Evolutionary conservation across 2,888 invertebrate genomes (phyloP).

Genomic region (Ceraclea dissimilis): DNA sequence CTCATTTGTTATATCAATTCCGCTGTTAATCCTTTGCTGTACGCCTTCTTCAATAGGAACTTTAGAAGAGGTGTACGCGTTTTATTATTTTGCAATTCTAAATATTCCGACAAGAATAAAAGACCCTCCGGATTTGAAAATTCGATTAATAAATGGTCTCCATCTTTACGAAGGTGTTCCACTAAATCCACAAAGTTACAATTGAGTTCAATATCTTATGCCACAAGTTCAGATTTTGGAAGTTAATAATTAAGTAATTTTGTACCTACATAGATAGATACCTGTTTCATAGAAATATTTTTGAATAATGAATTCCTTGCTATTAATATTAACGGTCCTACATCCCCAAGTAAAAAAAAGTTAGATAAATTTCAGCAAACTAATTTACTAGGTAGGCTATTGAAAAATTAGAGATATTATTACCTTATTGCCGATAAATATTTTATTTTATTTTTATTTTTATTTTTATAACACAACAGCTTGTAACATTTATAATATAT

Average conservation of each 20-base stretch:
- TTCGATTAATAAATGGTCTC: slow-evolving; percentile 21
- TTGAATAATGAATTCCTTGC: too few species aligned
- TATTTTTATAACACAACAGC: too few species aligned
- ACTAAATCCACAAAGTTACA: slow-evolving; percentile 47
- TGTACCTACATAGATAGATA: too few species aligned
- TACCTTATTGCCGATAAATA: too few species aligned
- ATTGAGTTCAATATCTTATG: slow-evolving; percentile 33
- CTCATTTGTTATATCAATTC: slow-evolving; percentile 85
- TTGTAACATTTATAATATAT: too few species aligned
- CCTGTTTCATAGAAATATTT: too few species aligned
- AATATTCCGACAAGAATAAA: slow-evolving; percentile 31
- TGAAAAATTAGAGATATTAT: too few species aligned
- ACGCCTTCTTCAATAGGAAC: slow-evolving; percentile 76
- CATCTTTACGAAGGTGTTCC: slow-evolving; percentile 40
- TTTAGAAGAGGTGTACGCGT: slow-evolving; percentile 81
- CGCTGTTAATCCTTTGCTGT: slow-evolving; percentile 81
- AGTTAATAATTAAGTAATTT: slow-evolving; percentile 13
- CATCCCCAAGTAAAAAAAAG: too few species aligned
- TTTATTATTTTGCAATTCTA: slow-evolving; percentile 42
- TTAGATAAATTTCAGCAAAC: too few species aligned
- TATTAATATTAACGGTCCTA: too few species aligned
- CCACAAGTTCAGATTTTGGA: slow-evolving; percentile 19
- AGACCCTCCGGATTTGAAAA: slow-evolving; percentile 36
- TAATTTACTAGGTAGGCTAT: too few species aligned
- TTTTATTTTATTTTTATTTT: too few species aligned